Percentiles rank a stretch among this genome's conserved stretches.
phyloP scores from a whole-genome alignment of 2,797 vertebrate species.

The Spinibarbus caldwelli region DNA sequence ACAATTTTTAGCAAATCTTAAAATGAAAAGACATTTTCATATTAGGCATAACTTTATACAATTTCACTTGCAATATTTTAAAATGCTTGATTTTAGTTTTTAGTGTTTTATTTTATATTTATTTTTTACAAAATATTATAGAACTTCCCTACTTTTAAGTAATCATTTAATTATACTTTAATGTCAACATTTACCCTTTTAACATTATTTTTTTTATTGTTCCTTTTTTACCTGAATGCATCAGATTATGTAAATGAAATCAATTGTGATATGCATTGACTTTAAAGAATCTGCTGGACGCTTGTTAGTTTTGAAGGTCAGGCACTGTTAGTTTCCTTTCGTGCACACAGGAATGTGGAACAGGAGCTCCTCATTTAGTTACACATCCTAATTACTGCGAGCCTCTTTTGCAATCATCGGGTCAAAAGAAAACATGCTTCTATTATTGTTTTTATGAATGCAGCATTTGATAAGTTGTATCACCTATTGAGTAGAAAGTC shows the following conservation, averaged over 20 bases:
- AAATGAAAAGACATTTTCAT: too few relatives aligned
- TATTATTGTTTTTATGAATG: background rate
- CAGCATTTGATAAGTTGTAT: background rate
- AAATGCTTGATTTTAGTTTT: too few relatives aligned
- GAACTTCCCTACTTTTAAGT: too few relatives aligned
- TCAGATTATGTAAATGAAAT: background rate
- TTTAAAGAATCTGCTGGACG: conserved; percentile 1
- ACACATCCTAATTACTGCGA: background rate
- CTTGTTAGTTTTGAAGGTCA: background rate
- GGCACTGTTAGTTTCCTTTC: background rate
- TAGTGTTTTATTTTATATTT: too few relatives aligned
- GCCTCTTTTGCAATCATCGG: background rate
- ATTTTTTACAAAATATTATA: too few relatives aligned
- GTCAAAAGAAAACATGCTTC: background rate
- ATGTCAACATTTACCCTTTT: too few relatives aligned
- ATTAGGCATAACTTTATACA: too few relatives aligned
- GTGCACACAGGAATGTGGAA: background rate
- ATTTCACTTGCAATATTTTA: too few relatives aligned
- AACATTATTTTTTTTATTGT: too few relatives aligned
- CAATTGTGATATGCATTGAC: background rate
- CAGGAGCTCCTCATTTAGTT: background rate
- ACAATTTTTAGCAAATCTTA: too few relatives aligned
- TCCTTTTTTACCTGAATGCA: background rate
- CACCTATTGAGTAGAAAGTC: background rate
- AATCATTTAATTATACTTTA: too few relatives aligned